Evolutionary conservation across 1,140 invertebrate genomes (phyloP).

Genomic region (Drosophila pectinifera): DNA sequence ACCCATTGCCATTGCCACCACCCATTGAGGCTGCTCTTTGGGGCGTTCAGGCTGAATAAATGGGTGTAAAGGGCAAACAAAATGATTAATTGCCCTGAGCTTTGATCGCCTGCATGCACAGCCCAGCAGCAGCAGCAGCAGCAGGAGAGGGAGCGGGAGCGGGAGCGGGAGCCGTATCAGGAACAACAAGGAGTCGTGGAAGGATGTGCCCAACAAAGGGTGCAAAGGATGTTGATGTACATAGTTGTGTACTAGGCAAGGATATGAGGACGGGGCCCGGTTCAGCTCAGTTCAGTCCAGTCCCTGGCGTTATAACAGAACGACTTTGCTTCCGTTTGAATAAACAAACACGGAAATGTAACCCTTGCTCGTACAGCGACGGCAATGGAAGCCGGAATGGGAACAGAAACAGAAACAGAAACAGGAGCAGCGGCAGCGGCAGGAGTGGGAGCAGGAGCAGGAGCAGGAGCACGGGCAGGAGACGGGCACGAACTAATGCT

Average conservation of each 20-base stretch:
- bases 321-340: conserved; percentile 84
- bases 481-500: conserved; percentile 62
- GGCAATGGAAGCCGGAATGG: conserved; percentile 21
- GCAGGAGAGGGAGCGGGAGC: conserved; percentile 7
- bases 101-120: conserved; percentile 83
- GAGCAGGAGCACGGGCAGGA: conserved; percentile 15
- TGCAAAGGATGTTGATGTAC: conserved; percentile 71
- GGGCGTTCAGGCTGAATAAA: conserved; percentile 83
- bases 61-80: conserved; percentile 84
- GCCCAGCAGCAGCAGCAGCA: conserved; percentile 46
- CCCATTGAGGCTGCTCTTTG: conserved; percentile 63
- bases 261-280: conserved; percentile 16
- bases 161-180: conserved; percentile 4
- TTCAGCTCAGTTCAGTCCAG: conserved; percentile 21
- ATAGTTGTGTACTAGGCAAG: conserved; percentile 47
- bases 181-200: conserved; percentile 43
- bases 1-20: conserved; percentile 53
- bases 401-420: conserved; percentile 27
- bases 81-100: conserved; percentile 84
- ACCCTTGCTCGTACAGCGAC: conserved; percentile 54
- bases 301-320: conserved; percentile 80
- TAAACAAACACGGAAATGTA: conserved; percentile 83
- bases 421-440: background rate
- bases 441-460: conserved; percentile 2
- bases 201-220: conserved; percentile 76